A percentile compares a stretch with the other conserved stretches of the same genome.
Evolutionary conservation across 1,140 invertebrate species (phyloP).

Genomic region (Drosophila saltans): DNA sequence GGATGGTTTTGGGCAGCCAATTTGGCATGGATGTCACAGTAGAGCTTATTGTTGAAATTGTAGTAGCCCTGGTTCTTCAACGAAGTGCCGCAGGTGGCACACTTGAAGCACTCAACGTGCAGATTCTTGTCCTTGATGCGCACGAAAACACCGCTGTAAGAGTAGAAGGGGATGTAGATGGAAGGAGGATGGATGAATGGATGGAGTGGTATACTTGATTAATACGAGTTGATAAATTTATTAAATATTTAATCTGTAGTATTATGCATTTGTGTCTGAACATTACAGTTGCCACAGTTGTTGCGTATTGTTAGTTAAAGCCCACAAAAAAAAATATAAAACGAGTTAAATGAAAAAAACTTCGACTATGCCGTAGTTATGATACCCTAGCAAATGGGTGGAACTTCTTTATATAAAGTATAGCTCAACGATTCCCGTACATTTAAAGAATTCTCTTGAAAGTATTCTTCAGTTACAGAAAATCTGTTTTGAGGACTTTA

Average conservation of each 20-base stretch:
- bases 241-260: background rate
- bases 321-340: background rate
- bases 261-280: constrained; percentile 46
- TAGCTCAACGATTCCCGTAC: too few species aligned
- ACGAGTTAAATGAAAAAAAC: background rate
- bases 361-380: background rate
- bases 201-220: too few species aligned
- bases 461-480: too few species aligned
- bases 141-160: constrained; percentile 95
- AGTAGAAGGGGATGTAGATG: background rate
- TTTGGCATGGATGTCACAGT: constrained; percentile 97
- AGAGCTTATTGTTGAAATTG: constrained; percentile 97
- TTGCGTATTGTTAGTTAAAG: constrained; percentile 1
- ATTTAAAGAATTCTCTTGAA: too few species aligned
- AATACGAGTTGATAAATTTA: constrained; percentile 19
- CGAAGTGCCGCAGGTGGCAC: constrained; percentile 96
- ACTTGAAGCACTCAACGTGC: constrained; percentile 98
- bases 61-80: constrained; percentile 98
- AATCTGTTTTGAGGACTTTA: too few species aligned
- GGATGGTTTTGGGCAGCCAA: constrained; percentile 93
- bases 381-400: background rate
- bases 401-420: background rate
- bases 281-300: constrained; percentile 19
- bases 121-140: constrained; percentile 97
- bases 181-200: background rate